Evolutionary conservation across 2,888 invertebrate genomes (phyloP), one percentile per base, ranked within the genome.

Genomic region (Hyles lineata): DNA sequence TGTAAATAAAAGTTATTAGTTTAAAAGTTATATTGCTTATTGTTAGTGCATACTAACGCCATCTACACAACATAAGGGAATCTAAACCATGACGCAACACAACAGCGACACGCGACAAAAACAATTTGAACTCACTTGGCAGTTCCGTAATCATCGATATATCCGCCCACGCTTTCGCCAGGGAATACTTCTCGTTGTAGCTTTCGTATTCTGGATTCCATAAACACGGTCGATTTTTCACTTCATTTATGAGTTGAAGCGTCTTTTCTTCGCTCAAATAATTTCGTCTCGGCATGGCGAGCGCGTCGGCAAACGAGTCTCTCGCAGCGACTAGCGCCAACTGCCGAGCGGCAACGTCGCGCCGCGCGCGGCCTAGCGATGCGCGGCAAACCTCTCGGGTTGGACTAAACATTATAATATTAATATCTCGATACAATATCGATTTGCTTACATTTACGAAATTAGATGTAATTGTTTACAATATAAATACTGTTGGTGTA

Each of bases 131-230:
- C 84, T 77, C 73, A 90, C 90, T 88, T 80, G 85, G 82, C 69
- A 85, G 62, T 23, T 84, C 74, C 74, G 89, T 63, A 62, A 74
- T 69, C 0, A 78, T 78, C 4, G 85, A 74, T 61, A 90, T 84
- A 60, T 87, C 82, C 25, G 75, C 77, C 90, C 90, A 91, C 50
- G 89, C 83, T 60, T 74, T 74, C 1, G 82, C 75, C 29, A 83
- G 73, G 25, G 76, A 74, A 32, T 75, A 78, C 72, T 87, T 83
- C 32, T 89, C 85, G 67, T 83, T 85, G 78, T 89, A 86, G 4
- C 80, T 73, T 9, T 82, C 78, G 59, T 86, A 74, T 0, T 83
- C 82, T 3, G 79, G 71, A 73, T 90, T 81, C 90, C 90, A 90
- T 23, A 91, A 70, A 63, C 83, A 86, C 2, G 80, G 82, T 19